Conservation (phyloP, 2,797 vertebrate genomes). For the Phalanger gymnotis region DNA sequence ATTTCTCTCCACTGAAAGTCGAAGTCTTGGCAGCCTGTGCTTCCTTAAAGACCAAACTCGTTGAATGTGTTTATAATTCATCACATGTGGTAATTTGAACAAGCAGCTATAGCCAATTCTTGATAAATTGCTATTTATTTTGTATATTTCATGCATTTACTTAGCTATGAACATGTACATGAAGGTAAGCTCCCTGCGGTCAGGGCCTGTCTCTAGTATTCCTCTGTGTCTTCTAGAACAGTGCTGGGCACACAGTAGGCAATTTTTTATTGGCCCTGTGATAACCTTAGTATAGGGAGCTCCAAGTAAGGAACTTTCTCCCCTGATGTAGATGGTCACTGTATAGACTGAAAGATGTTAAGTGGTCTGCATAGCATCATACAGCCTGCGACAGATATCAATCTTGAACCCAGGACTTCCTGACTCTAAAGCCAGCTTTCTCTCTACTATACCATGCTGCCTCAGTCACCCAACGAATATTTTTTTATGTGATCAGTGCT, state of each 20-base stretch:
- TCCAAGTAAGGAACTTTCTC: too few species aligned
- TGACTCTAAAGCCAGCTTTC: too few species aligned
- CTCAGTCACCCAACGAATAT: too few species aligned
- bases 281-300: background rate
- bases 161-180: background rate
- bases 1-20: background rate
- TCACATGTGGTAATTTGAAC: background rate
- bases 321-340: too few species aligned
- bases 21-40: background rate
- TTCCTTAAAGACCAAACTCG: background rate
- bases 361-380: too few species aligned
- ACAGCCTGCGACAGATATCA: too few species aligned
- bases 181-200: background rate
- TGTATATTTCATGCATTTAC: background rate
- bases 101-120: background rate
- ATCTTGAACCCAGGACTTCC: too few species aligned
- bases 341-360: too few species aligned
- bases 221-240: background rate
- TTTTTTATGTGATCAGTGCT: too few species aligned
- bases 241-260: background rate
- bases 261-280: background rate
- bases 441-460: too few species aligned
- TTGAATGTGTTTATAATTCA: background rate
- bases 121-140: background rate
- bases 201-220: background rate